These are phyloP conservation scores for Hydrozoanthus tunicans DNA, from an alignment of 64 coral and sea anemone species.

Conservation along the genomic window DNA sequence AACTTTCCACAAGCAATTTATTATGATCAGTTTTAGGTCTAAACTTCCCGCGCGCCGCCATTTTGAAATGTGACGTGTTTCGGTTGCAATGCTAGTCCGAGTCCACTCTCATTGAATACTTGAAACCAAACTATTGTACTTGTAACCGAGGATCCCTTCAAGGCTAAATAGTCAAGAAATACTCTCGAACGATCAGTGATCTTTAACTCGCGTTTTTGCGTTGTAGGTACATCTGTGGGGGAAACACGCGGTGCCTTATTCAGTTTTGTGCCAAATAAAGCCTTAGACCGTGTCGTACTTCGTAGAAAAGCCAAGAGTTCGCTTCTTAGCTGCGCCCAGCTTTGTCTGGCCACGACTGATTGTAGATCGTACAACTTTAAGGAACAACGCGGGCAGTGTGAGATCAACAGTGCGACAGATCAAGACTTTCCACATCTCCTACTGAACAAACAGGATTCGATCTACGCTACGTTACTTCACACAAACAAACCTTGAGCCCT, in stretches of 20 bases:
- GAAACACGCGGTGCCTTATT: neutral
- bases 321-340: neutral
- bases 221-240: neutral
- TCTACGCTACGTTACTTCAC: neutral
- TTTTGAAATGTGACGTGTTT: no score
- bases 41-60: no score
- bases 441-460: neutral
- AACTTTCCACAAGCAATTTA: no score
- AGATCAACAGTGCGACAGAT: neutral
- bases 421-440: neutral
- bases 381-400: neutral
- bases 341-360: neutral
- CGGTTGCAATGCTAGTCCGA: no score
- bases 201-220: neutral
- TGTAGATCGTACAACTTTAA: neutral
- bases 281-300: neutral
- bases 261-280: neutral
- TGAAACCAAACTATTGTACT: no score
- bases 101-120: no score
- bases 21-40: no score
- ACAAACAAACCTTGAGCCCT: no score
- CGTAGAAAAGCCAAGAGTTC: neutral
- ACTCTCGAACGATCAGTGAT: neutral
- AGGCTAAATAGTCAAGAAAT: neutral
- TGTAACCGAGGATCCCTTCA: no score